Evolutionary conservation across 1,140 invertebrate genomes (phyloP), one percentile per base, ranked within the genome.

Genomic region (Homarus americanus): DNA sequence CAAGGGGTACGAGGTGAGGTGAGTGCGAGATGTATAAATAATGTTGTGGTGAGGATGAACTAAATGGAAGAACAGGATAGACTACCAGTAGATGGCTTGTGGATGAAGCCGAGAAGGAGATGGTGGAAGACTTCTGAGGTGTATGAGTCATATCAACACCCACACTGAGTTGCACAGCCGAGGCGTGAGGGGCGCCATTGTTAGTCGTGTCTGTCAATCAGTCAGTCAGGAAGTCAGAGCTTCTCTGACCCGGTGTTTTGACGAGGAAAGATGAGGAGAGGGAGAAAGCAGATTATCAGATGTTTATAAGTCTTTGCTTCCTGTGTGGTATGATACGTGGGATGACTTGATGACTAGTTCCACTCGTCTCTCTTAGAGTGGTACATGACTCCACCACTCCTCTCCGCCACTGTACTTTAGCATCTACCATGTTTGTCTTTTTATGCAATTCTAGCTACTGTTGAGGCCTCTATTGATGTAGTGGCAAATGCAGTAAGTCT

Each of bases 121-220:
- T 28, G 38, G 49, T 17, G 79, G 79, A 82, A 34, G 3, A 58
- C 24, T 58, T 24, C 53, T 58, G 53, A 24, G 9, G 10, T 24
- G 58, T 36, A 34, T 83, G 82, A 83, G 58, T 83, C 82, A 83
- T 69, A 17, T 83, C 82, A 83, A 40, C 82, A 83, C 49, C 40
- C n/a, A 83, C 36, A 58, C 32, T 58, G 32, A 69, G 82, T 66
- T 34, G 34, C 66, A 76, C 24, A 49, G 83, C 10, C 40, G 34
- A 58, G 38, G 66, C 83, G 41, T 86, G 83, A 86, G 41, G 32
- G 83, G 69, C 83, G 12, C 66, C 83, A 76, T 86, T 86, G 83
- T 86, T 44, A 36, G 69, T 10, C 40, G 72, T 34, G 83, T 75
- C 41, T 85, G 83, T 85, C 83, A 75, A 53, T 86, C 83, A 72